These are phyloP conservation scores for Cyprinodon variegatus DNA, from an alignment of 2,113 vertebrate genomes.

Conservation along the genomic window DNA sequence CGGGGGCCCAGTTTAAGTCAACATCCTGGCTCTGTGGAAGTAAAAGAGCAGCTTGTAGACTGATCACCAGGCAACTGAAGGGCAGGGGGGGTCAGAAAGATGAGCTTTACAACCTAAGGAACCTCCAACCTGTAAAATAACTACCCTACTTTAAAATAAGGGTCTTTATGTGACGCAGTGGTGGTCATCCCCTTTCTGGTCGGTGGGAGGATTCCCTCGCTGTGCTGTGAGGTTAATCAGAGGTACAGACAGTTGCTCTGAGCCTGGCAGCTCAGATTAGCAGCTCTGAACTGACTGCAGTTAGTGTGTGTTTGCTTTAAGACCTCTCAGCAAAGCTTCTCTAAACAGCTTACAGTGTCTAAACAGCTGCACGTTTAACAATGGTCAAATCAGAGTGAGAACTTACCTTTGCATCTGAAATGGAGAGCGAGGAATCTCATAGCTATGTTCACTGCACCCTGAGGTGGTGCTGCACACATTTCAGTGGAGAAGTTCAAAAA, in stretches of 20 bases:
- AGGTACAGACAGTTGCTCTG: slow-evolving; percentile 66
- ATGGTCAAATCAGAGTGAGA: slow-evolving; percentile 47
- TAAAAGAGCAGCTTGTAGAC: slow-evolving; percentile 19
- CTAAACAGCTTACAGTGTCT: slow-evolving; percentile 73
- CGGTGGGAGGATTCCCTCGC: slow-evolving; percentile 11
- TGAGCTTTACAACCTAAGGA: neutral
- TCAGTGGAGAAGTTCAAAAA: neutral
- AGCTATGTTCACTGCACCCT: neutral
- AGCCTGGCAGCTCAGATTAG: slow-evolving; percentile 64
- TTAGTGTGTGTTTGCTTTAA: slow-evolving; percentile 49
- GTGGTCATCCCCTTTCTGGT: slow-evolving; percentile 17
- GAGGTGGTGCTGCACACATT: neutral
- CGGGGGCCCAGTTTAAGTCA: slow-evolving; percentile 41
- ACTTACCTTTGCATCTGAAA: slow-evolving; percentile 35
- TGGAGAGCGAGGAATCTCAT: slow-evolving; percentile 35
- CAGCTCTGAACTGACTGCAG: slow-evolving; percentile 50
- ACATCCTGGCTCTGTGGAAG: slow-evolving; percentile 64
- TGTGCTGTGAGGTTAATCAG: slow-evolving; percentile 61
- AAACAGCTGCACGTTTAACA: slow-evolving; percentile 74
- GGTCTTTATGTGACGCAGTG: slow-evolving; percentile 21
- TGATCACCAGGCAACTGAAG: slow-evolving; percentile 3
- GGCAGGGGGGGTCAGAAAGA: neutral
- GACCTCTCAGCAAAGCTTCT: slow-evolving; percentile 62
- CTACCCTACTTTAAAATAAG: neutral
- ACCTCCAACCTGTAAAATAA: neutral